Evolutionary conservation across 2,113 vertebrate species (phyloP).

Genomic region (Thermophis baileyi): DNA sequence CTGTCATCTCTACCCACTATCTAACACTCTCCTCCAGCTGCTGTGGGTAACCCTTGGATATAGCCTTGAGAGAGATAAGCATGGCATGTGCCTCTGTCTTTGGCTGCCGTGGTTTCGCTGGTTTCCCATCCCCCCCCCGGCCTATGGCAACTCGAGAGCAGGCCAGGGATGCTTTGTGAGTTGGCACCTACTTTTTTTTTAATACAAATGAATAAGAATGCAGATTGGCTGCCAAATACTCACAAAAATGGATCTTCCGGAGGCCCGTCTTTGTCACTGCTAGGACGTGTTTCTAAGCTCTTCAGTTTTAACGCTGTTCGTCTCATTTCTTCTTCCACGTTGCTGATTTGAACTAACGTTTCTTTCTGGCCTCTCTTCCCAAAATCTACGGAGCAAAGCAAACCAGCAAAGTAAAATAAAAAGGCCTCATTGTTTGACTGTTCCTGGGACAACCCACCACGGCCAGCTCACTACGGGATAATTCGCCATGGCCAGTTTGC

Average conservation of each 20-base stretch:
- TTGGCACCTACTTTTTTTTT: no score
- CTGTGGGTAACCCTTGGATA: no score
- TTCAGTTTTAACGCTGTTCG: neutral
- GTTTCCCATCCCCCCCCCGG: no score
- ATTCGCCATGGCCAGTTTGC: neutral
- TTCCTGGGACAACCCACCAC: neutral
- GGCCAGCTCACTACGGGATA: neutral
- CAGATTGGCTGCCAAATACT: constrained; percentile 5
- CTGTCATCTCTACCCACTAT: no score
- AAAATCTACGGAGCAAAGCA: neutral
- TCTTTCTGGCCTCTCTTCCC: neutral
- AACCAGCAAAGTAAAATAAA: neutral
- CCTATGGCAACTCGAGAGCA: no score
- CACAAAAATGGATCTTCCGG: constrained; percentile 23
- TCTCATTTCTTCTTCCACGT: neutral
- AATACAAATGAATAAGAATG: neutral
- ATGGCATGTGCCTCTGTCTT: no score
- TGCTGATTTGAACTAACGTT: neutral
- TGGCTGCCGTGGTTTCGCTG: no score
- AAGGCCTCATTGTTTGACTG: rapidly evolving
- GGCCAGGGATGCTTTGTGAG: no score
- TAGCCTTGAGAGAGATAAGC: no score
- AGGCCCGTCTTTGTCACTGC: neutral
- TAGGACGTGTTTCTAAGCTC: neutral
- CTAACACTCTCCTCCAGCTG: no score